phyloP scores from a whole-genome alignment of 2,797 vertebrate genomes.

The Muscicapa comitata region DNA sequence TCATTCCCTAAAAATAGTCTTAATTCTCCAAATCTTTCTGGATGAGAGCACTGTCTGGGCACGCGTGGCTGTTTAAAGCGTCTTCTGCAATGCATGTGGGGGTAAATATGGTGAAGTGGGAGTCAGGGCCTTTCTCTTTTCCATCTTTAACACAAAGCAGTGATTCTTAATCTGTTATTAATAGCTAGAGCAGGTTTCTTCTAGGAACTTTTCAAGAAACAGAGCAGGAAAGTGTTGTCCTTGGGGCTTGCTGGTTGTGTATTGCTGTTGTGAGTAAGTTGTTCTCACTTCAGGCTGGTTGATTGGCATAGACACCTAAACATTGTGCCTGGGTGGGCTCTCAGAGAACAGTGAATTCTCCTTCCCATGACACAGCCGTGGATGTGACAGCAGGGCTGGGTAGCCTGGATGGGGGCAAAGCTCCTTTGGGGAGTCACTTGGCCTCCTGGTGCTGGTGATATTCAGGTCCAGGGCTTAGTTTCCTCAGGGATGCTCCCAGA shows the following conservation, averaged over 20 bases:
- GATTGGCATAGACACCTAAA: accelerated
- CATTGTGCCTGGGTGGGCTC: no score
- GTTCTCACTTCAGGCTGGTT: not conserved
- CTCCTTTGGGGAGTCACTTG: not conserved
- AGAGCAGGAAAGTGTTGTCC: not conserved
- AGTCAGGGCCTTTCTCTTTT: not conserved
- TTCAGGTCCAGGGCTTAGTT: not conserved
- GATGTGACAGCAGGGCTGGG: not conserved
- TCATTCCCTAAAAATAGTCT: constrained; percentile 15
- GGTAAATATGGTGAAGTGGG: not conserved
- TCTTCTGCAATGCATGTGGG: not conserved
- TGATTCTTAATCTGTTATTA: not conserved
- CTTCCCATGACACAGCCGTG: accelerated
- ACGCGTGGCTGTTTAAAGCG: not conserved
- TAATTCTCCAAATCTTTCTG: not conserved
- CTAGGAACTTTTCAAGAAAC: not conserved
- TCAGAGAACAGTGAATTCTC: accelerated
- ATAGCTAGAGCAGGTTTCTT: not conserved
- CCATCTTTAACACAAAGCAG: not conserved
- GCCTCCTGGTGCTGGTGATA: not conserved
- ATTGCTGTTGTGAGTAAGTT: not conserved
- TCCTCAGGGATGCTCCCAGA: not conserved
- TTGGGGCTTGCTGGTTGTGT: not conserved
- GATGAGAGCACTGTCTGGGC: not conserved
- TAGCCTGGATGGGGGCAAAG: not conserved